These are phyloP conservation scores for Festucalex cinctus DNA, from an alignment of 2,113 vertebrate species.

Conservation along the genomic window DNA sequence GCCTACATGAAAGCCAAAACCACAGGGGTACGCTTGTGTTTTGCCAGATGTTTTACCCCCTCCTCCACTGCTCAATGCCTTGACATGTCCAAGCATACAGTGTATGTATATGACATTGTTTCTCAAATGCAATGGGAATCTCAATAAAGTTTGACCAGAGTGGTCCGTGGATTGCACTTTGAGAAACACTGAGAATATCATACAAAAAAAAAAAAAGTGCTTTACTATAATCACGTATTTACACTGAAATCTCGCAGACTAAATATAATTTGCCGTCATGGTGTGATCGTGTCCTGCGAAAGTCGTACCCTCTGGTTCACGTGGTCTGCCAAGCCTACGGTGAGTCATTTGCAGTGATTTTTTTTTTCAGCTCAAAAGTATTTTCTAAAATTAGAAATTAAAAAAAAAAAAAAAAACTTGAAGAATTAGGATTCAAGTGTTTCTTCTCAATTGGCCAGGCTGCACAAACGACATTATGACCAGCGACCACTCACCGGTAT, in stretches of 20 bases:
- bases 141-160: too few relatives aligned
- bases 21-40: conserved; percentile 80
- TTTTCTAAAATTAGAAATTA: background rate
- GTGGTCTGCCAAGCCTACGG: conserved; percentile 94
- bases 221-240: background rate
- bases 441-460: conserved; percentile 68
- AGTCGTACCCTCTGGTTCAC: conserved; percentile 92
- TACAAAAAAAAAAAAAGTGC: background rate
- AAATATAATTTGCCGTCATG: conserved; percentile 98
- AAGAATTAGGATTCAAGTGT: background rate
- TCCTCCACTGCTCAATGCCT: background rate
- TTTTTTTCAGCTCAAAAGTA: background rate
- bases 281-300: conserved; percentile 96
- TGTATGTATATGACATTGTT: background rate
- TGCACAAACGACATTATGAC: conserved; percentile 93
- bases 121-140: too few relatives aligned
- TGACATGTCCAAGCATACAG: too few relatives aligned
- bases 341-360: conserved; percentile 56
- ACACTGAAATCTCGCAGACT: conserved; percentile 74
- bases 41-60: conserved; percentile 27
- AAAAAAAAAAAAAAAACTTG: background rate
- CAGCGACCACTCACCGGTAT: conserved; percentile 95
- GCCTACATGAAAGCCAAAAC: conserved; percentile 96
- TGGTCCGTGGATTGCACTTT: too few relatives aligned
- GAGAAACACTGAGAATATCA: too few relatives aligned